Evolutionary conservation across 2,113 vertebrate species (phyloP).

Genomic region (Hippocampus zosterae): DNA sequence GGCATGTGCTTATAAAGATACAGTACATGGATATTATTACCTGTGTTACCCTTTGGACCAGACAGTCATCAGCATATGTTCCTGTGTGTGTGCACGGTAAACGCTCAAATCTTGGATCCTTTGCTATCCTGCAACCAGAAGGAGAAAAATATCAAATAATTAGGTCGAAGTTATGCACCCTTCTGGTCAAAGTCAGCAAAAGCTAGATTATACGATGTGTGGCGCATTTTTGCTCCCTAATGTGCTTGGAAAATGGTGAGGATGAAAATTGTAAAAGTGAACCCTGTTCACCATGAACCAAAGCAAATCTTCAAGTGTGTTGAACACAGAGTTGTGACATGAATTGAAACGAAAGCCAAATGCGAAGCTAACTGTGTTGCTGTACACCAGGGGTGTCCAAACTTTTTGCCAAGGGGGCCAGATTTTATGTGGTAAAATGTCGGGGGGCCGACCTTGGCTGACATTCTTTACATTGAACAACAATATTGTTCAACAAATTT

Average conservation of each 20-base stretch:
- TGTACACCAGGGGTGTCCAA: no score
- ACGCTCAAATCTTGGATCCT: constrained; percentile 93
- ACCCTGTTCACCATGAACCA: background rate
- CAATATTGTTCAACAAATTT: no score
- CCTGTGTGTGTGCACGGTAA: constrained; percentile 91
- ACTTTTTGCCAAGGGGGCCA: no score
- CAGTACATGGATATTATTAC: constrained; percentile 59
- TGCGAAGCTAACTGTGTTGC: no score
- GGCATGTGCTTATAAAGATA: background rate
- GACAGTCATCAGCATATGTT: constrained; percentile 96
- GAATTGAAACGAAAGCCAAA: no score
- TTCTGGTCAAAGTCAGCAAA: background rate
- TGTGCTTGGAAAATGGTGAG: background rate
- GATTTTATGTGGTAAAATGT: no score
- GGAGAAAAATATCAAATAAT: background rate
- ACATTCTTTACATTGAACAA: no score
- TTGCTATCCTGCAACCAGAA: constrained; percentile 82
- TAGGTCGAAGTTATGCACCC: background rate
- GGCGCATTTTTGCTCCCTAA: background rate
- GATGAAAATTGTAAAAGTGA: background rate
- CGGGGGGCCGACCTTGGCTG: no score
- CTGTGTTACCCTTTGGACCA: constrained; percentile 96
- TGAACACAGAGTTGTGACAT: no score
- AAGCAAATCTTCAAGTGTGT: no score
- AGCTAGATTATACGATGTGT: no score